Base-by-base conservation (phyloP, 2,797 vertebrate genomes). In the Pseudomugil gertrudae region DNA sequence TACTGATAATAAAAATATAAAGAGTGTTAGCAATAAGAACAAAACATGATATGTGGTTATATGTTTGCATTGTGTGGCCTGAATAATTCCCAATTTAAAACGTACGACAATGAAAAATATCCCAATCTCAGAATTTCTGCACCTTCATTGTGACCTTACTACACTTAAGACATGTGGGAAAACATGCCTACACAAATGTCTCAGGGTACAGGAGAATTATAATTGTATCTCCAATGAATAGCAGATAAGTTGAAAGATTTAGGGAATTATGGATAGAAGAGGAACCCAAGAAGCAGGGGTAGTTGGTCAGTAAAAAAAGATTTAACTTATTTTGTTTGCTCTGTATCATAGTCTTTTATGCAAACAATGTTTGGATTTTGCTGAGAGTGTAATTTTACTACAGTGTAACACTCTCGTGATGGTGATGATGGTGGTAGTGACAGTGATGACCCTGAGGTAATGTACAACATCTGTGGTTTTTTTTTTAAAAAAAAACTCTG, bases 361-460 rank as follows among this genome's bases (percentile, higher is more conserved):
- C 1, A 52, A 17, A 63, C 38, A 47, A 57, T 8, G 3, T 30
- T 17, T 5, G 67, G 54, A 57, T 52, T 17, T 27, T 57, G 14
- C 40, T 67, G 60, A 55, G 47, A 57, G 3, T 47, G 59, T 40
- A 58, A 7, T 52, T 36, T 47, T 45, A 45, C n/a, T 65, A 73
- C 3, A 30, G 2, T 35, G 43, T 45, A 45, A 21, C n/a, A 45
- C 5, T 21, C 36, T 33, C 17, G 5, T 76, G 63, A 19, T 72
- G 70, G 5, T 85, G 78, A 23, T 85, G 73, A 10, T 79, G 68
- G 23, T 75, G 69, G 33, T 66, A 15, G 30, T 59, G 52, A 51
- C 32, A 47, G 53, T 63, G 38, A 27, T 67, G 30, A 35, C 40
- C 51, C 48, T 47, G 43, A 76, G 19, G 32, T 54, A 38, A 67